Evolutionary conservation across 2,113 vertebrate genomes (phyloP), one percentile per base, ranked within the genome.

Genomic region (Lates calcarifer): DNA sequence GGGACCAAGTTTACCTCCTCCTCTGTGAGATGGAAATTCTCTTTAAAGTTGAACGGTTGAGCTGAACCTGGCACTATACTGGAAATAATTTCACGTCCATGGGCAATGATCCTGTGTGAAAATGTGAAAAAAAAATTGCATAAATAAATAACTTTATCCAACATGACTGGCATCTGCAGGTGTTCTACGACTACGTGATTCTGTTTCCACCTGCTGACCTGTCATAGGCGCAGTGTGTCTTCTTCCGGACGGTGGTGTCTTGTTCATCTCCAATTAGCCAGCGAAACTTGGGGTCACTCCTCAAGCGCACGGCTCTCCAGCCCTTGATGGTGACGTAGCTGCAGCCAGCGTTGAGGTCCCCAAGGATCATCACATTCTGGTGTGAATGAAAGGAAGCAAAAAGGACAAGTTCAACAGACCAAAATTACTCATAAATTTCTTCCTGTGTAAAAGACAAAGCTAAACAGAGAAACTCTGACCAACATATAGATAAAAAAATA

Each of bases 311-410:
- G 0, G 88, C 87, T 9, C 86, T 84, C 96, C 95, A 96, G 0
- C 95, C 92, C 5, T 94, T 95, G 9, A 90, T 37, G 10, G 94
- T 95, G 56, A 97, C 91, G 0, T 97, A 98, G 78, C 90, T 91
- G 87, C 97, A 97, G 67, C 83, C 96, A 0, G 97, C 97, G 0
- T 97, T 98, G 28, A 98, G 94, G 66, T 98, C 97, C 0, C 97
- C 97, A 49, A 97, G 88, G 31, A 97, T 85, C 82, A 98, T 91
- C 66, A 97, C 55, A 5, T 96, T 95, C 97, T 97, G 64, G 22
- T 26, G 47, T 12, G 29, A 39, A 45, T 14, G 63, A 51, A 55
- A 49, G 18, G 41, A 76, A 64, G 49, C 3, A 41, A 13, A 18
- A 74, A 9, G n/a, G 79, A 31, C 80, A 49, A 71, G 63, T 77